Percentiles rank a stretch among this genome's conserved stretches.
These are phyloP conservation scores for Ciona savignyi DNA, from an alignment of 23 tunicate species.

Conservation along the genomic window DNA sequence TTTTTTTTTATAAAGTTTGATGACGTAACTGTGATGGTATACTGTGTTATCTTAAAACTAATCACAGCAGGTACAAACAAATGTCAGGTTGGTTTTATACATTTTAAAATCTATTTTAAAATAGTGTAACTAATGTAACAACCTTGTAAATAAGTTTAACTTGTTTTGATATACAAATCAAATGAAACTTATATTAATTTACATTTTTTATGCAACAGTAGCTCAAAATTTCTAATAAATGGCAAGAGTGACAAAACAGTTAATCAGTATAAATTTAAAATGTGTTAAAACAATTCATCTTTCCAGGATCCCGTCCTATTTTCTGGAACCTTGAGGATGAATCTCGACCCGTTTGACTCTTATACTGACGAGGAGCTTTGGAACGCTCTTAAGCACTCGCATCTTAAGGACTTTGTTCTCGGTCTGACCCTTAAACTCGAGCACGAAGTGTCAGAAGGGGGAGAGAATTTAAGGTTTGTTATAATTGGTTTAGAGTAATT, in stretches of 20 bases:
- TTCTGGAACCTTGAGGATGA: conserved; percentile 81
- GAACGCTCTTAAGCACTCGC: conserved; percentile 88
- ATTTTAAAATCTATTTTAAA: too few relatives aligned
- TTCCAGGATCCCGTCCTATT: conserved; percentile 81
- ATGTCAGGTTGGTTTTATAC: too few relatives aligned
- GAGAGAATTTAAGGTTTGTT: conserved; percentile 77
- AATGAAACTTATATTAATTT: too few relatives aligned
- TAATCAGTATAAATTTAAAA: background rate
- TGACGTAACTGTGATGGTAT: too few relatives aligned
- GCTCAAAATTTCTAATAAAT: too few relatives aligned
- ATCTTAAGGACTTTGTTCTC: conserved; percentile 66
- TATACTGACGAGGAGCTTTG: conserved; percentile 77
- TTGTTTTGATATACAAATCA: too few relatives aligned
- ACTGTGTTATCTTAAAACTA: too few relatives aligned
- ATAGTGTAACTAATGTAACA: too few relatives aligned
- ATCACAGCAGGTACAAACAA: too few relatives aligned
- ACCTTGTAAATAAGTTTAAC: too few relatives aligned
- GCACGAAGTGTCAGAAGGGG: conserved; percentile 71
- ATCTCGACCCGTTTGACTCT: conserved; percentile 87
- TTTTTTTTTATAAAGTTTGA: too few relatives aligned
- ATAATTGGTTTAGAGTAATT: background rate
- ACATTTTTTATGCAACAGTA: too few relatives aligned
- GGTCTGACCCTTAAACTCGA: conserved; percentile 61
- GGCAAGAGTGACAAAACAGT: background rate
- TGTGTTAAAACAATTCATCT: background rate